Evolutionary conservation across 2,797 vertebrate genomes (phyloP).

Genomic region (Anguilla marmorata): DNA sequence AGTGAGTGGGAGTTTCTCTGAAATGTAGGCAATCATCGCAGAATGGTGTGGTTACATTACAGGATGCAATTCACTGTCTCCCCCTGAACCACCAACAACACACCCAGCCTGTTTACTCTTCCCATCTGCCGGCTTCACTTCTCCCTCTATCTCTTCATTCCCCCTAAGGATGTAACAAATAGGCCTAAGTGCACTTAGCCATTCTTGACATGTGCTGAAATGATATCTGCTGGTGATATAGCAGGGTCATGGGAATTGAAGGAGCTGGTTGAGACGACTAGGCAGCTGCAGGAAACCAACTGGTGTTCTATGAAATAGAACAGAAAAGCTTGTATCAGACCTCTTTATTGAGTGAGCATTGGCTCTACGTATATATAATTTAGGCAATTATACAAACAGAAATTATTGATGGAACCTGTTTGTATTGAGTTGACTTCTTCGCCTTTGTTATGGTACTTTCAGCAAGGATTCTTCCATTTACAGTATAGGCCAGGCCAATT

Average conservation of each 20-base stretch:
- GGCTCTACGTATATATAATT: background rate
- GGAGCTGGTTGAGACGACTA: constrained; percentile 55
- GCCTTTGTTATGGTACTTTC: background rate
- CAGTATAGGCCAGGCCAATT: background rate
- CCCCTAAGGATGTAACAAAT: constrained; percentile 73
- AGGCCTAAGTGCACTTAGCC: constrained; percentile 74
- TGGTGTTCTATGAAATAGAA: constrained; percentile 51
- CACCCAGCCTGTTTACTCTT: constrained; percentile 19
- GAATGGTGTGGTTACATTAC: constrained; percentile 75
- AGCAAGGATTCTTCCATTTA: background rate
- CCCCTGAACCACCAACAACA: constrained; percentile 20
- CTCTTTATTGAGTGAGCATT: constrained; percentile 28
- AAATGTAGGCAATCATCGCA: constrained; percentile 57
- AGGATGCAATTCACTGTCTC: constrained; percentile 65
- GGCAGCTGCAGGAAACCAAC: constrained; percentile 55
- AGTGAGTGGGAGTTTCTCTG: constrained; percentile 63
- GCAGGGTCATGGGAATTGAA: constrained; percentile 61
- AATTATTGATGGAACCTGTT: background rate
- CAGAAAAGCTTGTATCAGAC: constrained; percentile 26
- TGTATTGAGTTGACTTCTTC: background rate
- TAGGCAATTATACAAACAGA: background rate
- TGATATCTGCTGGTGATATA: constrained; percentile 64
- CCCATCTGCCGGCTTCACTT: constrained; percentile 17
- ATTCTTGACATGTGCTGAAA: constrained; percentile 72
- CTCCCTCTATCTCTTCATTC: constrained; percentile 34